Percentiles rank a stretch among this genome's conserved stretches.
Conservation (phyloP, 2,113 vertebrate species). For the Corythaeola cristata region DNA sequence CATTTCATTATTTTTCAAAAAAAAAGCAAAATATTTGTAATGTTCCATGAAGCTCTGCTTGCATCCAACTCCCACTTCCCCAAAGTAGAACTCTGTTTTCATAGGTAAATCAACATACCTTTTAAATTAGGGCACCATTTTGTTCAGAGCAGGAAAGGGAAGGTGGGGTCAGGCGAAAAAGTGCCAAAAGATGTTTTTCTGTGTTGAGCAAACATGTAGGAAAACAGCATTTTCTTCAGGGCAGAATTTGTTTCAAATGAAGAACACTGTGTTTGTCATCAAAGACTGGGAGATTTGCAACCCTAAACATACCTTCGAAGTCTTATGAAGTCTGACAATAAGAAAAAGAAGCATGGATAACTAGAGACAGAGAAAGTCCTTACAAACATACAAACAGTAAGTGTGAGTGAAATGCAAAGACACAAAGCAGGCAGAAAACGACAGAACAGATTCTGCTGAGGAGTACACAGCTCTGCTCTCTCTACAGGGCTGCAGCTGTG, state of each 20-base stretch:
- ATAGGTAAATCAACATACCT: neutral
- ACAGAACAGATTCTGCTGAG: neutral
- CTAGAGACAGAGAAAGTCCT: neutral
- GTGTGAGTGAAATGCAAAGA: neutral
- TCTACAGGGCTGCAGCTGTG: neutral
- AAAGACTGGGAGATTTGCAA: neutral
- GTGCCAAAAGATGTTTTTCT: neutral
- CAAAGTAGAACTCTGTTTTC: neutral
- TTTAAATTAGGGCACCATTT: neutral
- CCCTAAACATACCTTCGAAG: neutral
- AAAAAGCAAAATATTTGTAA: neutral
- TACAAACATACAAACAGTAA: neutral
- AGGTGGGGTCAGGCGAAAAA: neutral
- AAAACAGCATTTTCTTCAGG: neutral
- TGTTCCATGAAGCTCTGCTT: neutral
- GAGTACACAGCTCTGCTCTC: accelerated
- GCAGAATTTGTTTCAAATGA: neutral
- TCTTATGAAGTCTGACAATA: neutral
- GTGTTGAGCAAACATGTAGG: neutral
- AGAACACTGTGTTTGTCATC: neutral
- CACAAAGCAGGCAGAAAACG: neutral
- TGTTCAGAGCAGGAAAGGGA: neutral
- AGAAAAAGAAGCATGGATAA: neutral
- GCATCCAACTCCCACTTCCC: neutral
- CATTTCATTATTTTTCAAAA: neutral